Percentiles rank a stretch among this genome's conserved stretches.
Conservation (phyloP, 2,113 vertebrate genomes). For the Chlamydotis undulata region DNA sequence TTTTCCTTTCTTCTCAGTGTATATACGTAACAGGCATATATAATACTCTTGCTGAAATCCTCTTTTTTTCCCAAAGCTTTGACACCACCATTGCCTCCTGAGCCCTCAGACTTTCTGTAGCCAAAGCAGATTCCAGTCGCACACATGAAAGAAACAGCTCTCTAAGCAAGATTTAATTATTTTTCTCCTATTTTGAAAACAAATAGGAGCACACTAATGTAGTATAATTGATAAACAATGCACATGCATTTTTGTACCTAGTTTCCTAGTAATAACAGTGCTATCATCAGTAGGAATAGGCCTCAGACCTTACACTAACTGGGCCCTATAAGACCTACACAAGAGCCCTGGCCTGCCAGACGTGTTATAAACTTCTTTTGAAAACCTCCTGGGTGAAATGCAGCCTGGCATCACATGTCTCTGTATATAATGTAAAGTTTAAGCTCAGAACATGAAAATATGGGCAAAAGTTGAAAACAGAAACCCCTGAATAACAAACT, state of each 20-base stretch:
- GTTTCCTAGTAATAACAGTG: no score
- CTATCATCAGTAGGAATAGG: no score
- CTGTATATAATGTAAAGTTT: not conserved
- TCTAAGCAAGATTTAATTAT: not conserved
- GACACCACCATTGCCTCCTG: not conserved
- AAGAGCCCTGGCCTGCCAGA: not conserved
- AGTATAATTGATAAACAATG: not conserved
- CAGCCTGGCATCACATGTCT: not conserved
- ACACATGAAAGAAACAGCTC: not conserved
- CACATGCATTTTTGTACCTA: not conserved
- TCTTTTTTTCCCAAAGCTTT: not conserved
- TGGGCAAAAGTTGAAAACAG: not conserved
- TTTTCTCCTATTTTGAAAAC: not conserved
- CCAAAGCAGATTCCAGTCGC: not conserved
- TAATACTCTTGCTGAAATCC: not conserved
- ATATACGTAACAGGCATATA: not conserved
- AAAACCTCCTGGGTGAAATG: not conserved
- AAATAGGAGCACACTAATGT: not conserved
- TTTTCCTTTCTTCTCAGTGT: no score
- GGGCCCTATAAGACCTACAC: not conserved
- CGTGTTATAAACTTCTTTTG: not conserved
- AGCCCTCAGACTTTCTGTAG: not conserved
- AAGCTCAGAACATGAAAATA: not conserved
- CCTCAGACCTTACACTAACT: no score
- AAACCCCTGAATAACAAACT: not conserved